These are phyloP conservation scores for Brotogeris chrysoptera DNA, from an alignment of 2,797 vertebrate species.

Conservation along the genomic window DNA sequence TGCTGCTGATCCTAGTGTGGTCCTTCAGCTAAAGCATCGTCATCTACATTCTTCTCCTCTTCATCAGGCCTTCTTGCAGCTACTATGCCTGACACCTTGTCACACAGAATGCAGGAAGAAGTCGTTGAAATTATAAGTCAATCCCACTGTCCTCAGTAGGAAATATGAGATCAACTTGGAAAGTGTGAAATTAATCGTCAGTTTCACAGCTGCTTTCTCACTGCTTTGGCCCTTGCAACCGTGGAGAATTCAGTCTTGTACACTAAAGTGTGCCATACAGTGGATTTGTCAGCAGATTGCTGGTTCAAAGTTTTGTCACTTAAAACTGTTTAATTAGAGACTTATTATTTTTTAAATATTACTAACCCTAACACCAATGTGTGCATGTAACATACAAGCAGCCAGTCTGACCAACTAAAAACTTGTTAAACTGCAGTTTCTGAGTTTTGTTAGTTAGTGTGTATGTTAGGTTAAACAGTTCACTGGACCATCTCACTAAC, in stretches of 20 bases:
- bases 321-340: not conserved
- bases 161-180: not conserved
- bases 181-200: not conserved
- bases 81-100: accelerated
- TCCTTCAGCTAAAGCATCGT: not conserved
- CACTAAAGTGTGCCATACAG: not conserved
- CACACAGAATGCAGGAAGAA: not conserved
- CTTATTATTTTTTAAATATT: not conserved
- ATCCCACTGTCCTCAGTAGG: not conserved
- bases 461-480: not conserved
- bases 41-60: not conserved
- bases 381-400: not conserved
- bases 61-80: not conserved
- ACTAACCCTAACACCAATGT: not conserved
- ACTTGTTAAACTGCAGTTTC: not conserved
- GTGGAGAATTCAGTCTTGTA: not conserved
- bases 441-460: not conserved
- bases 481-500: not conserved
- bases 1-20: not conserved
- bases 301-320: not conserved
- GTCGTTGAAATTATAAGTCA: accelerated
- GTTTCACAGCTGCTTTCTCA: not conserved
- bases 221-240: not conserved
- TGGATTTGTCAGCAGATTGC: not conserved
- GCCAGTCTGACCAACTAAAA: not conserved